Conservation (phyloP, 2,113 vertebrate species). For the Motacilla alba region DNA sequence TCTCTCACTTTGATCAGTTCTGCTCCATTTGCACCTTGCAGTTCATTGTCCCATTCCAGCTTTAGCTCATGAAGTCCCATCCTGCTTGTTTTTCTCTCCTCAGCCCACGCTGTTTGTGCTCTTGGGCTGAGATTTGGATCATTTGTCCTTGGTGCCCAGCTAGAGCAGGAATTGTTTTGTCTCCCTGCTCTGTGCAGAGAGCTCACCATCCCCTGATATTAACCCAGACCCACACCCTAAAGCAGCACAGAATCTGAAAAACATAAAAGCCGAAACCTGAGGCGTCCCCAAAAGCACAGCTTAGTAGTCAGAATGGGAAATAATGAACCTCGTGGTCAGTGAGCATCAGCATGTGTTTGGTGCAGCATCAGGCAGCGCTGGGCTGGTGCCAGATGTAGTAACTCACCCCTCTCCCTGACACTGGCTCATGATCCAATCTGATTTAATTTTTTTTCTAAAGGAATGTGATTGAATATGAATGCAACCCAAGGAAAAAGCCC, state of each 20-base stretch:
- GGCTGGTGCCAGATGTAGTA: not conserved
- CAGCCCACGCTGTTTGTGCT: not conserved
- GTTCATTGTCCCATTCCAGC: not conserved
- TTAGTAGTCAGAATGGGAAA: not conserved
- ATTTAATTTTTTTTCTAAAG: not conserved
- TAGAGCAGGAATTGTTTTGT: not conserved
- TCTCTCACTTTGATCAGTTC: fast-evolving
- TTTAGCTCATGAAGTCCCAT: fast-evolving
- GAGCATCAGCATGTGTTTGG: not conserved
- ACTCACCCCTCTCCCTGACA: not conserved
- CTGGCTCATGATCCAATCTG: not conserved
- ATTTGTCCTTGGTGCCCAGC: not conserved
- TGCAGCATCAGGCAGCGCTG: not conserved
- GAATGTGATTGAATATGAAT: not conserved
- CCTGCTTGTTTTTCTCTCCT: not conserved
- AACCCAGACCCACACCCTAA: not conserved
- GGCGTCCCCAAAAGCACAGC: not conserved
- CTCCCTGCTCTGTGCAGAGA: not conserved
- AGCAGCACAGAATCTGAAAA: not conserved
- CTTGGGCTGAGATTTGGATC: not conserved
- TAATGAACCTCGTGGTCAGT: not conserved
- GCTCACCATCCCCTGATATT: fast-evolving
- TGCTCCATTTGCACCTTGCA: not conserved
- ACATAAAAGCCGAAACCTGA: not conserved
- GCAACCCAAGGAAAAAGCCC: not conserved